Percentiles rank a stretch among this genome's conserved stretches.
Evolutionary conservation across 2,113 vertebrate species (phyloP).

Genomic region (Dendropsophus ebraccatus): DNA sequence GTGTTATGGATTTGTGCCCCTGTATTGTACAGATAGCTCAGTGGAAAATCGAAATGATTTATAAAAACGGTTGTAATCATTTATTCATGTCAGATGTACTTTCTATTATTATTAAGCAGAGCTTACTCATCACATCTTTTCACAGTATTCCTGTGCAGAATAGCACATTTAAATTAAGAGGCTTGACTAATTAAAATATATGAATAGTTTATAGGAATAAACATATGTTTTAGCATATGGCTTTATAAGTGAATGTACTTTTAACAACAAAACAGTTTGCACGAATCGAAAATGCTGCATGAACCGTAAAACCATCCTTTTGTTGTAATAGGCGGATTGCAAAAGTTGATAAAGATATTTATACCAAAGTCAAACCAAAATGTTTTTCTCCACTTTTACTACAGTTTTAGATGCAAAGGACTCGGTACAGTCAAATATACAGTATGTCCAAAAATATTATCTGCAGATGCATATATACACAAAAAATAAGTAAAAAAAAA

Average conservation of each 20-base stretch:
- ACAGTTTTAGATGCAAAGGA: too few relatives aligned
- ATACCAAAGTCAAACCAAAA: too few relatives aligned
- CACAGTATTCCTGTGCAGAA: not conserved
- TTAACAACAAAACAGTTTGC: constrained; percentile 34
- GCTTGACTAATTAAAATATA: constrained; percentile 42
- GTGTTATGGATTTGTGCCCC: constrained; percentile 34
- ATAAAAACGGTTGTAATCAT: constrained; percentile 14
- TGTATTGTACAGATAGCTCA: not conserved
- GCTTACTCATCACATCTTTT: constrained; percentile 36
- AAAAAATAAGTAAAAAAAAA: too few relatives aligned
- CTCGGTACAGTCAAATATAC: too few relatives aligned
- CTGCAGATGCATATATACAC: too few relatives aligned
- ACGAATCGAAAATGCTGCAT: not conserved
- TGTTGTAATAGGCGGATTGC: not conserved
- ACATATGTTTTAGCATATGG: constrained; percentile 52
- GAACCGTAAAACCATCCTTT: not conserved
- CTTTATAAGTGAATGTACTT: constrained; percentile 19
- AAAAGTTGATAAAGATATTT: not conserved
- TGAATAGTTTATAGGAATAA: constrained; percentile 23
- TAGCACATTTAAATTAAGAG: constrained; percentile 20
- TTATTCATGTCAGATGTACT: not conserved
- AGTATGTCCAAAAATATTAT: too few relatives aligned
- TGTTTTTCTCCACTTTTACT: too few relatives aligned
- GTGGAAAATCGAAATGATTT: constrained; percentile 21
- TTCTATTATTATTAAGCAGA: not conserved